Base-by-base conservation (phyloP, 2,797 vertebrate genomes). In the Enteromius fasciolatus region DNA sequence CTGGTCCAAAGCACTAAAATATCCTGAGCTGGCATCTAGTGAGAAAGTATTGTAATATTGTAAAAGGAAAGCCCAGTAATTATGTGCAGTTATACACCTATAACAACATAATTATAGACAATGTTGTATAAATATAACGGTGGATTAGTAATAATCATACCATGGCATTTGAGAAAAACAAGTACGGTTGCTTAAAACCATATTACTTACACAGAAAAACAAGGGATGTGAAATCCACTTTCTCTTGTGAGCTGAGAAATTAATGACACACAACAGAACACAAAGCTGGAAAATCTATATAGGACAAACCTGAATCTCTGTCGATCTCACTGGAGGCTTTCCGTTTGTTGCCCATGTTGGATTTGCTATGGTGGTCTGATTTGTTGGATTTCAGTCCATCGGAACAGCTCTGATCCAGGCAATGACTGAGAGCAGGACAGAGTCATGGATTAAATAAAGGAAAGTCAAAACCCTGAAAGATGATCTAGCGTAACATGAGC, bases 271-370 rank as follows among this genome's bases (percentile, higher is more conserved):
- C 82, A 36, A 72, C 20, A 4, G 36, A 41, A 46, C 78, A 4
- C 31, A 54, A 1, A 23, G 14, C 52, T 63, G 5, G 33, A 33
- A 54, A 14, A 33, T 18, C 15, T 36, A 54, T 14, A 97, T 95
- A 95, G 95, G 95, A 97, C 89, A 96, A 97, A 90, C 96, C 96
- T 0, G 96, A 98, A 90, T 97, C 96, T 89, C 94, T 95, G 91
- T 97, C 96, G 82, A 95, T 93, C 83, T 97, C 96, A 82, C 89
- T 93, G 15, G 89, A 88, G 64, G 77, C 7, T 84, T 85, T 86
- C 1, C 86, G 70, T 82, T 89, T 89, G 10, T 91, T 88, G 76
- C 83, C 81, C 89, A 90, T 87, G 83, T 87, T 89, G 76, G 89
- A 89, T 36, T 84, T 90, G 87, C 87, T 84, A 81, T 89, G 91